Base-by-base conservation (phyloP, 2,113 vertebrate species). In the Danionella cerebrum region DNA sequence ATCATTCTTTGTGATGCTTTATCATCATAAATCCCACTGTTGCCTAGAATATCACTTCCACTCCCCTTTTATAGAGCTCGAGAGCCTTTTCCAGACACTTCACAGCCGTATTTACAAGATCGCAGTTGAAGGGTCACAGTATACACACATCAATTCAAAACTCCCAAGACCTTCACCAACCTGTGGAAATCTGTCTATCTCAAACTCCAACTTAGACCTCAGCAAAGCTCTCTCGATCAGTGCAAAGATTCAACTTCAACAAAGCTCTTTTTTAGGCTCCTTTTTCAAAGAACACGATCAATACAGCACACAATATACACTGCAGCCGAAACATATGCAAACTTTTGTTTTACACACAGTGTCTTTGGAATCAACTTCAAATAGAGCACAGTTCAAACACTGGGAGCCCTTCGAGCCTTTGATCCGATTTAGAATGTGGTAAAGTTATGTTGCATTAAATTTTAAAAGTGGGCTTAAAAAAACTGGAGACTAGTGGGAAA, bases 271-370 rank as follows among this genome's bases (percentile, higher is more conserved):
- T 69, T 66, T 70, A 25, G 45, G 58, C 82, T 82, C 69, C 73
- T 33, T 70, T 70, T 71, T 71, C 74, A 71, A 67, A 79, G 76
- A 66, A 67, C 19, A 29, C 57, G 76, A 86, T 87, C 84, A 71
- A 87, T 90, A 82, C 39, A 72, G 71, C 73, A 82, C 70, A 78
- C 65, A 73, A 77, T 41, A 63, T 73, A 79, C 77, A 75, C 77
- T 75, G 80, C 80, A 80, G 75, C 75, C 73, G 74, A 77, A 87
- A 88, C 74, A 68, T 84, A 86, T 88, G 86, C 87, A 88, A 89
- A 89, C 89, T 89, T 90, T 90, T 87, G 87, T 90, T 87, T 89
- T 87, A 89, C 85, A 87, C 85, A 73, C 76, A 82, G 83, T 85
- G 77, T 90, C 85, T 89, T 85, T 87, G 84, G 74, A 83, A 87